Base-by-base conservation (phyloP, 2,888 invertebrate species). In the Noctua comes region DNA sequence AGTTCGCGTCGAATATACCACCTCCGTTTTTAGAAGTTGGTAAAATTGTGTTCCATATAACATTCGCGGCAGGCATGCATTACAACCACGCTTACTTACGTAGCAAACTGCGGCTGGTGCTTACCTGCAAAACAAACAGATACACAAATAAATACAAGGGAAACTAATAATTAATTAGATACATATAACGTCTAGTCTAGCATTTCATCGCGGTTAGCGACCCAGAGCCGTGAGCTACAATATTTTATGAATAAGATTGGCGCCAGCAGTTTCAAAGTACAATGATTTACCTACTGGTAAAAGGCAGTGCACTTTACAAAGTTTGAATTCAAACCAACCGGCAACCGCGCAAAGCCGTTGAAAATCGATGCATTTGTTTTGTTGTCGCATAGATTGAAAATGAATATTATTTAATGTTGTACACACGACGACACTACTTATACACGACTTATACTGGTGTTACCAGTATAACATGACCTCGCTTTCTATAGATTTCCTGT, bases 101-200 rank as follows among this genome's bases (percentile, higher is more conserved):
- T 13, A 27, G 0, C 54, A 71, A 24, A 21, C 40, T 11, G 57
- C 24, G 7, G 2, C 40, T 13, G 13, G 21, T 36, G n/a, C 59
- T 79, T 84, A 84, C 84, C 84, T 84, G 85, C 8, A 24, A 68
- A 13, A 40, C 21, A 84, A 71, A 79, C 43, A 64, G 21, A 79
- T 1, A 68, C 31, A 54, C 21, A 68, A 10, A 27, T 84, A 43
- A 64, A 68, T 79, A 57, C 8, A 54, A 68, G 36, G 0, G 24
- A n/a, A n/a, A 57, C 21, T 2, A 36, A 48, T 31, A 7, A 57
- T 43, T 57, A 8, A n/a, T 4, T 24, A 16, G 18, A 21, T 11
- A 10, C 6, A 1, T 5, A 46, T 48, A 13, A 27, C 4, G 40
- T 68, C 24, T 43, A 36, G 40, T 48, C 8, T 51, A 31, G 40